Evolutionary conservation across 2,888 invertebrate genomes (phyloP), one percentile per base, ranked within the genome.

Genomic region (Chalcis sispes): DNA sequence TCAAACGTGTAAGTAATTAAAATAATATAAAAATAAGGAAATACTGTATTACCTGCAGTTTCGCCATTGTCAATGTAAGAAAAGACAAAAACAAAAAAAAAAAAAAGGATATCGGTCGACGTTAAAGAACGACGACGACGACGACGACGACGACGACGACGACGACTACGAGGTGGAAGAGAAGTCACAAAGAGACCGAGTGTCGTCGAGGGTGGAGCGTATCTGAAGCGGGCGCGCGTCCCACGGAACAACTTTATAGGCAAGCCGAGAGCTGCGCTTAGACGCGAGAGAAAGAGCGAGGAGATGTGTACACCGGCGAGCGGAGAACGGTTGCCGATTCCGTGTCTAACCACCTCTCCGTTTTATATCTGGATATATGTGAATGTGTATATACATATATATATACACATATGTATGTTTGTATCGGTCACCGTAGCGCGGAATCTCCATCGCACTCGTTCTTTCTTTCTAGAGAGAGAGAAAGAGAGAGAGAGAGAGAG

Each of bases 201-300:
- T 72, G 73, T 72, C 77, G 64, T 85, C 84, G 82, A 87, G 87
- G 88, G 87, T 87, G 85, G 85, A 87, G 84, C 80, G 85, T 25
- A 83, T 88, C 87, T 88, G 88, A 88, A 81, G 82, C 86, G 86
- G 85, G 84, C 87, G 86, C 87, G 87, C 85, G 86, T 81, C 81
- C 81, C 82, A 81, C 82, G 82, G 82, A 84, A 85, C 85, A 86
- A 88, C 84, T 88, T 88, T 88, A 88, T 88, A 88, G 86, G 80
- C 82, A 69, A 75, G 67, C 18, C 10, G 36, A n/a, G 52, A 52
- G 52, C 8, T 1, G 7, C 25, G 42, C 23, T 3, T 42, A 20
- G 13, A 29, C 42, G 25, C 58, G 78, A 46, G 77, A 79, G 25
- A 58, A 77, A 46, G 77, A 79, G 80, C 79, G 78, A 79, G 80